Conservation (phyloP, 92 coral and sea anemone species). For the Phenganax subtilis region DNA sequence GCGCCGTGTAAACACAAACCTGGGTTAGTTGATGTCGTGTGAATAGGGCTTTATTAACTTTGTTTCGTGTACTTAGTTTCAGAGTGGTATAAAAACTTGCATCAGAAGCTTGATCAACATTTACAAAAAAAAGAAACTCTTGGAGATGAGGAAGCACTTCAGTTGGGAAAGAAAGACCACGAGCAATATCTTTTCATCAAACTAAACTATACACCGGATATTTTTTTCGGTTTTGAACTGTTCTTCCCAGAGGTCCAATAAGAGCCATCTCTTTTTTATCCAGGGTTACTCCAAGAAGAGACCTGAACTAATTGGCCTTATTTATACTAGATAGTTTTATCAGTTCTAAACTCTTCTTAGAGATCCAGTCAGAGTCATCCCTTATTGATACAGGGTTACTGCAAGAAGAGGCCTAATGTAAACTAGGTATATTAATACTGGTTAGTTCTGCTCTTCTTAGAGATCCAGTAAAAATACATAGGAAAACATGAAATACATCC, state of each 20-base stretch:
- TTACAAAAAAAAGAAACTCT: slow-evolving; percentile 68
- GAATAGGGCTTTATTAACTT: neutral
- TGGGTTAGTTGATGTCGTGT: neutral
- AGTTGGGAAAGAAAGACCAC: slow-evolving; percentile 89
- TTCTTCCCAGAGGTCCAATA: neutral
- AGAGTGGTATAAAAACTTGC: slow-evolving; percentile 86
- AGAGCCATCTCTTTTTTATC: neutral
- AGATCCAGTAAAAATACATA: no score
- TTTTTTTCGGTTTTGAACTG: neutral
- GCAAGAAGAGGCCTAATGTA: no score
- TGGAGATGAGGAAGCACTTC: slow-evolving; percentile 67
- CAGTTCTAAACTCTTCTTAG: neutral
- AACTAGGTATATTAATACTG: no score
- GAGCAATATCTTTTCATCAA: slow-evolving; percentile 81
- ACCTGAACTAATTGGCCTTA: no score
- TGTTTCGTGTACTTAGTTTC: slow-evolving; percentile 49
- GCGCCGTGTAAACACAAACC: neutral
- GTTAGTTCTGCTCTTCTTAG: no score
- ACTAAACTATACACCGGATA: neutral
- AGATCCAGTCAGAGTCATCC: no score
- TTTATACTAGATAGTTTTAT: neutral
- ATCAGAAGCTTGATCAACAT: slow-evolving; percentile 84
- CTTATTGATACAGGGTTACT: no score
- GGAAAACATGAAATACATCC: no score
- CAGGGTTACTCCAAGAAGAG: no score